These are phyloP conservation scores for Amphiprion percula DNA, from an alignment of 2,113 vertebrate genomes.

Conservation along the genomic window DNA sequence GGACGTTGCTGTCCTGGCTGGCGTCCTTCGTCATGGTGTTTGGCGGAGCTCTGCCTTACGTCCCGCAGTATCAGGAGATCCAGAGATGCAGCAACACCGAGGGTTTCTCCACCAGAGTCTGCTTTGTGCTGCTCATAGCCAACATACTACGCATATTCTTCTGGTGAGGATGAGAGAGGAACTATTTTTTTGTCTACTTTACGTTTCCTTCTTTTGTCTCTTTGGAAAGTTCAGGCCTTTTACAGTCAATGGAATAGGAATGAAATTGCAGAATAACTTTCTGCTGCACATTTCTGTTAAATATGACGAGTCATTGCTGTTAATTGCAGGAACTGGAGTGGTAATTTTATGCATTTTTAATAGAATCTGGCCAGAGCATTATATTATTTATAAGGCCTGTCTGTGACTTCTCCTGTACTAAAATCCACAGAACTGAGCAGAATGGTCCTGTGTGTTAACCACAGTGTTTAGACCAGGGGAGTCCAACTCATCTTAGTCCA, in stretches of 20 bases:
- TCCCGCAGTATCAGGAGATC: constrained; percentile 89
- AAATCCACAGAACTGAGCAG: background rate
- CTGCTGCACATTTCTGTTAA: no score
- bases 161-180: constrained; percentile 79
- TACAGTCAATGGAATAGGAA: no score
- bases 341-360: no score
- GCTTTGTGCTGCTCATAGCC: constrained; percentile 86
- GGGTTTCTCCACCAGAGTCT: constrained; percentile 88
- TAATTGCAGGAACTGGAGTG: no score
- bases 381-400: no score
- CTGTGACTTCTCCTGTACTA: no score
- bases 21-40: constrained; percentile 86
- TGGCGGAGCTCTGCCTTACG: constrained; percentile 84
- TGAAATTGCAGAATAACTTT: no score
- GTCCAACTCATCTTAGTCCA: no score
- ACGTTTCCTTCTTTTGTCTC: background rate
- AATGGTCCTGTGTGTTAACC: background rate
- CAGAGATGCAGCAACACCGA: constrained; percentile 81
- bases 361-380: no score
- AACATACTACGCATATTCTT: constrained; percentile 89
- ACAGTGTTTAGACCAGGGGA: background rate
- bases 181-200: background rate
- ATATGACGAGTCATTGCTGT: no score
- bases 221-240: background rate
- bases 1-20: constrained; percentile 81